phyloP scores from a whole-genome alignment of 2,113 vertebrate species.

The Mus musculus region DNA sequence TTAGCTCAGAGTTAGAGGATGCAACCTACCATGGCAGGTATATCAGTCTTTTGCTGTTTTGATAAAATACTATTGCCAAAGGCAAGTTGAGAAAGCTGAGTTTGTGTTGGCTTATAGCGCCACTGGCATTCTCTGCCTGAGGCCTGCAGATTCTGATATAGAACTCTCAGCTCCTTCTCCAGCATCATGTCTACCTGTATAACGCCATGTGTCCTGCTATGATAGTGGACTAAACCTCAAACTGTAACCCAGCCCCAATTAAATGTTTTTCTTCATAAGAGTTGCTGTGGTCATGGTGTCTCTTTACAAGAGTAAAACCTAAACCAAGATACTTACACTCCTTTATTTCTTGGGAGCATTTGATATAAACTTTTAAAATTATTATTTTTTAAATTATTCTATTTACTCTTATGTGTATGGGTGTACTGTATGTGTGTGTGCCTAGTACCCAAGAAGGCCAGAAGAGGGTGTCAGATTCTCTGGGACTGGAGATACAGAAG shows the following conservation, averaged over 20 bases:
- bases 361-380: slow-evolving; percentile 13
- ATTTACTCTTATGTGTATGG: not conserved
- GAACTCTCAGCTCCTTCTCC: not conserved
- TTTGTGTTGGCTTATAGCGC: not conserved
- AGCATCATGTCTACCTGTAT: not conserved
- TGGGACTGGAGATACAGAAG: not conserved
- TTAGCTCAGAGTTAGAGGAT: not conserved
- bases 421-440: not conserved
- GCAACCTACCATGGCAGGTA: not conserved
- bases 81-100: too few species aligned
- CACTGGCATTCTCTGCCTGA: not conserved
- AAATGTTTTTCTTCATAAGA: not conserved
- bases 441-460: not conserved
- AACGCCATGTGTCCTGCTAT: not conserved
- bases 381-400: not conserved
- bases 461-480: not conserved
- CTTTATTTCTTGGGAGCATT: not conserved
- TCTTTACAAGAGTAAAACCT: not conserved
- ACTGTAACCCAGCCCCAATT: not conserved
- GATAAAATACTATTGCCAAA: not conserved
- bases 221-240: not conserved
- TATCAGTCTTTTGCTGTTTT: not conserved
- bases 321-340: not conserved
- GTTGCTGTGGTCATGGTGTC: not conserved
- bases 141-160: not conserved